phyloP scores from a whole-genome alignment of 2,113 vertebrate genomes.

The Rhynchomys soricoides region DNA sequence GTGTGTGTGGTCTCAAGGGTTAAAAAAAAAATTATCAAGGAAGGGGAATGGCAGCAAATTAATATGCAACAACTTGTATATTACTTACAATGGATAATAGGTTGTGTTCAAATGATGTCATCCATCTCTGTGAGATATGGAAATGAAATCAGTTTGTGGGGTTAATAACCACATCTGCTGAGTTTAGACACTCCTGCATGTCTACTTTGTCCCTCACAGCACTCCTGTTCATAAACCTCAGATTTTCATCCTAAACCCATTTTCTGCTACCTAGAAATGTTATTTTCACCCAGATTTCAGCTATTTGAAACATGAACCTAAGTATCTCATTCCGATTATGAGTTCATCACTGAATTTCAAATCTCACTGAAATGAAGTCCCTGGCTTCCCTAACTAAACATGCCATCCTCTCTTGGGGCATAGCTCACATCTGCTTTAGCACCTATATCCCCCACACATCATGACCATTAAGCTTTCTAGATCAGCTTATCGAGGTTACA shows the following conservation, averaged over 20 bases:
- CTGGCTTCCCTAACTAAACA: background rate
- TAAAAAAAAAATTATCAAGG: background rate
- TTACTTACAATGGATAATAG: background rate
- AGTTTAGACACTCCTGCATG: background rate
- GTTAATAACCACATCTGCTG: background rate
- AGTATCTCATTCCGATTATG: background rate
- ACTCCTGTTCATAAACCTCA: background rate
- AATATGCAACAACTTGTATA: background rate
- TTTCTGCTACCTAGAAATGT: background rate
- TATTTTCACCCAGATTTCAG: background rate
- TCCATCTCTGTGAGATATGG: background rate
- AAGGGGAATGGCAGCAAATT: background rate
- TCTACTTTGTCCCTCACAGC: background rate
- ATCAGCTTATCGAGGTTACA: background rate
- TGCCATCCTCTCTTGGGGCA: background rate
- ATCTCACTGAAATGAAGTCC: background rate
- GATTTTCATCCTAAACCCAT: background rate
- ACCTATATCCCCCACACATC: background rate
- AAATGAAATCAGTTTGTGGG: background rate
- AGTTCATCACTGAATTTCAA: background rate
- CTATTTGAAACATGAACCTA: background rate
- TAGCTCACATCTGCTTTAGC: background rate
- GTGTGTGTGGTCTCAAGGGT: background rate
- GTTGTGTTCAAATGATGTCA: background rate
- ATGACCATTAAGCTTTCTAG: too few species aligned